Evolutionary conservation across 2,888 invertebrate genomes (phyloP), one percentile per base, ranked within the genome.

Genomic region (Bellardia pandia): DNA sequence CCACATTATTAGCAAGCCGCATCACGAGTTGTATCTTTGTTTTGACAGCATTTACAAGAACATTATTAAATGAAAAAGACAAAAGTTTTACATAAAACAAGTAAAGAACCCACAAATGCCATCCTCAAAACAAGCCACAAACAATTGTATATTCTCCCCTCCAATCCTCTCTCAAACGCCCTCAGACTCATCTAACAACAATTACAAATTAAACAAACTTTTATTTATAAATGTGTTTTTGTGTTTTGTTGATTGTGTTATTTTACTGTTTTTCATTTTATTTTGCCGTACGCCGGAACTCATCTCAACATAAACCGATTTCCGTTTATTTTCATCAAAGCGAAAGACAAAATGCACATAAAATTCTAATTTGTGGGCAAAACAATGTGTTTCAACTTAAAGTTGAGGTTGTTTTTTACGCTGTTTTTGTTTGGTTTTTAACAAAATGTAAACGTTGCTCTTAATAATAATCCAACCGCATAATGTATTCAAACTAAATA

Each of bases 391-490:
- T 71, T 53, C 42, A 51, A 58, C 74, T 66, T 45, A 23, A 66
- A 81, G 66, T 81, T 75, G 68, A 33, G 16, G 23, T 37, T 85
- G 53, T 40, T 45, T 23, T 62, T 64, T 76, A 16, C 23, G 40
- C n/a, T 33, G 33, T 60, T 16, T 60, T 40, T 30, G 2, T 11
- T 48, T n/a, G 7, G 42, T 13, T 66, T 69, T 14, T 64, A 9
- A 23, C 3, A 60, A 51, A 56, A 56, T 48, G 11, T 66, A 40
- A 83, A 58, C 66, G 56, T 74, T 85, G 9, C 30, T 66, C 48
- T 48, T 45, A 79, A 79, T 74, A 85, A 69, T 76, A 85, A 85
- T 76, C 79, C 85, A 85, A 85, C 85, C 85, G 69, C 85, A 85
- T 80, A 80, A 85, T 69, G 69, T 80, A 75, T 85, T 76, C 75